These are phyloP conservation scores for Thunnus maccoyii DNA, from an alignment of 2,113 vertebrate genomes.

Conservation along the genomic window DNA sequence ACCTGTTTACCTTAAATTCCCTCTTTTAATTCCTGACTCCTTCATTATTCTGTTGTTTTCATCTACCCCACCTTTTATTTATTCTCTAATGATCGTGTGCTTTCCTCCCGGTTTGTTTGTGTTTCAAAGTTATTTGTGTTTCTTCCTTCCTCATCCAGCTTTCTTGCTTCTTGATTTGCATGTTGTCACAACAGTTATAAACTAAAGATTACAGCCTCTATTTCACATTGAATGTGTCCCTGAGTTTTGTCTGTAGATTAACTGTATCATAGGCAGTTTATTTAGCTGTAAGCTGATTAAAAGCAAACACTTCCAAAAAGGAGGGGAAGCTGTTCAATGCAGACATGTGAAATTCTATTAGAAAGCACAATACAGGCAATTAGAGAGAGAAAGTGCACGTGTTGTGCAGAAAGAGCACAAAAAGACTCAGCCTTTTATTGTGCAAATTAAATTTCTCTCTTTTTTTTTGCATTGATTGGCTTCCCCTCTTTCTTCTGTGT, in stretches of 20 bases:
- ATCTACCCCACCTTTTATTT: too few species aligned
- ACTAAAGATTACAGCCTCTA: background rate
- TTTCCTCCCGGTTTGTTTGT: background rate
- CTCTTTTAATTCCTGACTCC: too few species aligned
- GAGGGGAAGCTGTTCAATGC: background rate
- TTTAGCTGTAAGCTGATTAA: background rate
- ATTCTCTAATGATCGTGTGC: background rate
- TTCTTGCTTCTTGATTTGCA: slow-evolving; percentile 17
- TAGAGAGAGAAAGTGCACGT: background rate
- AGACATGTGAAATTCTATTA: background rate
- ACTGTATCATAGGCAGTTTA: background rate
- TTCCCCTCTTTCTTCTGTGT: background rate
- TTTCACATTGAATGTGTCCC: slow-evolving; percentile 3
- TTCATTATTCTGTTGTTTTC: too few species aligned
- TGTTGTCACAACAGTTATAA: background rate
- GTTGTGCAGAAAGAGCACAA: background rate
- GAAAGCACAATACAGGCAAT: background rate
- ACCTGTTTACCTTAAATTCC: too few species aligned
- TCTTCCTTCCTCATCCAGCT: background rate
- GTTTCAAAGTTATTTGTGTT: background rate
- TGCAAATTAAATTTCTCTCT: background rate
- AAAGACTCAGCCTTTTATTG: background rate
- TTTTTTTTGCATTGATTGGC: background rate
- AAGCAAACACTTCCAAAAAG: background rate
- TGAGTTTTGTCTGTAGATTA: background rate